Percentiles rank a stretch among this genome's conserved stretches.
phyloP scores from a whole-genome alignment of 2,888 invertebrate genomes.

The Stenichneumon culpator region DNA sequence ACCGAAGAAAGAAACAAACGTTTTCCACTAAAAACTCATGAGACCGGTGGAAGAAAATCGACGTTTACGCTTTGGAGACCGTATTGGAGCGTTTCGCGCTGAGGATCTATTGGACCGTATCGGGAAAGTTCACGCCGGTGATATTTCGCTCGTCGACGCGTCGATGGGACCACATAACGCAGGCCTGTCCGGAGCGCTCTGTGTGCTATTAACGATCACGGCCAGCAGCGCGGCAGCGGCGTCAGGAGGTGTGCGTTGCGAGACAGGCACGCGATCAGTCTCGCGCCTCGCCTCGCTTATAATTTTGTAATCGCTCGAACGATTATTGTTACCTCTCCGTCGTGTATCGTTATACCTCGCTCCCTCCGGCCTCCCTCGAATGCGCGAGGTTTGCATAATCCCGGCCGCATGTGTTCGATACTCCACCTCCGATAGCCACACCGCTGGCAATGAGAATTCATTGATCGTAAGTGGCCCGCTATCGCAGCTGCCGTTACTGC shows the following conservation, averaged over 20 bases:
- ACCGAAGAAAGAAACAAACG: too few relatives aligned
- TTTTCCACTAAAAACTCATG: too few relatives aligned
- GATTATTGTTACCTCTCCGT: conserved; percentile 63
- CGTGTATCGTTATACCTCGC: conserved; percentile 43
- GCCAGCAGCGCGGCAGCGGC: conserved; percentile 26
- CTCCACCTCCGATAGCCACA: conserved; percentile 31
- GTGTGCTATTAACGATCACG: conserved; percentile 58
- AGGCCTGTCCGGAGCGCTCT: conserved; percentile 33
- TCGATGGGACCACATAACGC: conserved; percentile 31
- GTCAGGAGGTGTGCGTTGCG: conserved; percentile 33
- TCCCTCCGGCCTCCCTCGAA: conserved; percentile 35
- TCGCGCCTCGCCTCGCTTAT: conserved; percentile 44
- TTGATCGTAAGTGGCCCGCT: conserved; percentile 34
- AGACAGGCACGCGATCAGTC: conserved; percentile 58
- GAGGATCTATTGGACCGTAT: neutral
- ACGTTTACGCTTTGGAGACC: too few relatives aligned
- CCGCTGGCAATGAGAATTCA: conserved; percentile 62
- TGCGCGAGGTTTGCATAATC: conserved; percentile 59
- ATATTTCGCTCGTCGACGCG: conserved; percentile 6
- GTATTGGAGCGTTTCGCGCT: neutral
- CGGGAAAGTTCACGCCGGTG: neutral
- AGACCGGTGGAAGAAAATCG: too few relatives aligned
- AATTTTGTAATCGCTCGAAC: conserved; percentile 64
- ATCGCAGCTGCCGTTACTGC: conserved; percentile 3
- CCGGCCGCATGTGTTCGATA: conserved; percentile 51